Evolutionary conservation across 1,140 invertebrate genomes (phyloP), one percentile per base, ranked within the genome.

Genomic region (Hypsibius dujardini): DNA sequence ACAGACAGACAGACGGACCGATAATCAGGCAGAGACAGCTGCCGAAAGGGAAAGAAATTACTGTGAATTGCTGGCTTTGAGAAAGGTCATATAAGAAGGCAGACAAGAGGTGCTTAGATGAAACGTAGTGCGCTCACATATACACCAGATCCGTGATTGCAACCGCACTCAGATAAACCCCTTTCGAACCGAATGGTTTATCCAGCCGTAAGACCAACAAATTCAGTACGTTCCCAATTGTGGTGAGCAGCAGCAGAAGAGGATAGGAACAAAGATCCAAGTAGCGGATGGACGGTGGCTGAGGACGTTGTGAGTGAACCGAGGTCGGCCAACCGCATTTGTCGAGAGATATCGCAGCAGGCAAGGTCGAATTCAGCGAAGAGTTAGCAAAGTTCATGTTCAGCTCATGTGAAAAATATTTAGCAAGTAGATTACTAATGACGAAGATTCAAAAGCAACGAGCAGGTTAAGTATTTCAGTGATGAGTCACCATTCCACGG

Each of bases 131-230:
- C 28, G 28, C 28, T 28, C 28, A 67, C 62, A 67, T 67, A 42
- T 67, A 67, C 62, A 67, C 12, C 12, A 67, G 12, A 42, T 67
- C 62, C 12, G 45, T 67, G 62, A 45, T 42, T 67, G 62, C 62
- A 12, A 67, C 12, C 12, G 62, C 62, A 45, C 12, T 67, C 7
- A 67, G 42, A 42, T 67, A 67, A 45, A 67, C 45, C 12, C 62
- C 42, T 67, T 67, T 67, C 3, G 62, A 67, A 12, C 12, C 62
- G 45, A 15, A 67, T 12, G 62, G 62, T 45, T 42, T 67, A 7
- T 67, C 62, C 42, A 15, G 12, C 12, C 12, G 12, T 42, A 67
- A 42, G 12, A 67, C 42, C 62, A 67, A 15, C 12, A 67, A 7
- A 42, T 12, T 67, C 3, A 67, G 12, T 12, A 67, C 42, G 45